Conservation (phyloP, 2,113 vertebrate species). For the Dissostichus mawsoni region DNA sequence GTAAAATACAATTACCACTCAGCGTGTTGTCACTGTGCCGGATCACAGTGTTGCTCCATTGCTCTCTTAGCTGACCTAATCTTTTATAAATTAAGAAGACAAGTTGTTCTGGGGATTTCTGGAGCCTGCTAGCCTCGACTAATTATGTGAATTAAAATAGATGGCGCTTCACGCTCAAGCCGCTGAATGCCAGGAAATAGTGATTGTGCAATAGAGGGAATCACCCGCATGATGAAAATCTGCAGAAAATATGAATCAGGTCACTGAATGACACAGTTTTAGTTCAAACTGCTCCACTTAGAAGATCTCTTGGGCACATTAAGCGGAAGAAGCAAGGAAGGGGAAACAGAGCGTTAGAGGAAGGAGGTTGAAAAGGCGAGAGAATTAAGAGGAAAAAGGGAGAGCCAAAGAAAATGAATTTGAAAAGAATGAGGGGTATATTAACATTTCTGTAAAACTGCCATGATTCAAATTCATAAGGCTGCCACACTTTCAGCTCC, state of each 20-base stretch:
- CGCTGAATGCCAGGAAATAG: conserved; percentile 24
- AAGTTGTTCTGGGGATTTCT: conserved; percentile 11
- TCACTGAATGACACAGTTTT: conserved; percentile 78
- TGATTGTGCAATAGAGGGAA: conserved; percentile 66
- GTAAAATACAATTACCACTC: conserved; percentile 8
- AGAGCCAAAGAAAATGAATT: not conserved
- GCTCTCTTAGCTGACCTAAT: conserved; percentile 3
- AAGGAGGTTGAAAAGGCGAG: conserved; percentile 31
- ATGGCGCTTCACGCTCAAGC: conserved; percentile 16
- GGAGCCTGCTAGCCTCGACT: conserved; percentile 14
- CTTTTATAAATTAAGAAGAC: conserved; percentile 9
- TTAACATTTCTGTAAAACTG: conserved; percentile 17
- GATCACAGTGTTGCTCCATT: not conserved
- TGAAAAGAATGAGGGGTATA: conserved; percentile 7
- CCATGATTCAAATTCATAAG: conserved; percentile 7
- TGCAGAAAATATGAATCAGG: conserved; percentile 70
- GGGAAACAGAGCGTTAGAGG: conserved; percentile 35
- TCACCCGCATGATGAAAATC: conserved; percentile 64
- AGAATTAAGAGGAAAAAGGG: conserved; percentile 1
- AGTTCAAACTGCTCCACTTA: conserved; percentile 71
- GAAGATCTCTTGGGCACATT: conserved; percentile 53
- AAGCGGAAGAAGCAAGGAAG: conserved; percentile 22
- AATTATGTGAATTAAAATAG: conserved; percentile 42
- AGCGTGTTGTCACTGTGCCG: conserved; percentile 11
- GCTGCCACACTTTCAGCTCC: not conserved